Evolutionary conservation across 1,140 invertebrate genomes (phyloP), one percentile per base, ranked within the genome.

Genomic region (Nixonia krombeini): DNA sequence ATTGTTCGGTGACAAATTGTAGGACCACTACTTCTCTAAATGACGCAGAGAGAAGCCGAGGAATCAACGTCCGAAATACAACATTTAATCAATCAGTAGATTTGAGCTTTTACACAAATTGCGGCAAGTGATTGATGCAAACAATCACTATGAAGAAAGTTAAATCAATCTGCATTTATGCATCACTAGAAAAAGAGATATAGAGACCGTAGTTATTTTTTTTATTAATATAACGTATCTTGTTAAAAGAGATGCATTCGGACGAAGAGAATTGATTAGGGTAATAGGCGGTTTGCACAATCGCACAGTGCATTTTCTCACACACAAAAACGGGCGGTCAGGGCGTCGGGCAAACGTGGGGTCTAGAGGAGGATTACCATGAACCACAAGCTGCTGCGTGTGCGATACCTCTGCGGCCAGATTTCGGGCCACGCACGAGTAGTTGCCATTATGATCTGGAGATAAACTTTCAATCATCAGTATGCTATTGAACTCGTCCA

Each of bases 391-490:
- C 70, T 89, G 88, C 81, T 92, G 91, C 51, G 90, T 91, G 76
- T 91, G 89, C 51, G 89, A 88, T 81, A 91, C 90, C 81, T 91
- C 89, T 53, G 90, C 91, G 55, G 91, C 92, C 37, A 88, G 85
- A 79, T 93, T 93, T 64, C 88, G 86, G 56, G 91, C 91, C 70
- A 91, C 87, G 81, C 91, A 92, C 28, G 90, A 90, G 82, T 92
- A 92, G 84, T 92, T 91, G 68, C 92, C 92, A 65, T 92, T 92
- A 83, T 93, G 90, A 74, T 90, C 88, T 73, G 90, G 90, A 75
- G 90, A 90, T 66, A 94, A 88, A 79, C 89, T 91, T 76, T 92
- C 89, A 73, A 94, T 92, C 73, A 91, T 90, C 76, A 94, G 88
- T 76, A 92, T 91, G 86, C 89, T 91, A 87, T 90, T 92, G 85